Conservation (phyloP, 2,888 invertebrate species). For the Stratiomys singularior region DNA sequence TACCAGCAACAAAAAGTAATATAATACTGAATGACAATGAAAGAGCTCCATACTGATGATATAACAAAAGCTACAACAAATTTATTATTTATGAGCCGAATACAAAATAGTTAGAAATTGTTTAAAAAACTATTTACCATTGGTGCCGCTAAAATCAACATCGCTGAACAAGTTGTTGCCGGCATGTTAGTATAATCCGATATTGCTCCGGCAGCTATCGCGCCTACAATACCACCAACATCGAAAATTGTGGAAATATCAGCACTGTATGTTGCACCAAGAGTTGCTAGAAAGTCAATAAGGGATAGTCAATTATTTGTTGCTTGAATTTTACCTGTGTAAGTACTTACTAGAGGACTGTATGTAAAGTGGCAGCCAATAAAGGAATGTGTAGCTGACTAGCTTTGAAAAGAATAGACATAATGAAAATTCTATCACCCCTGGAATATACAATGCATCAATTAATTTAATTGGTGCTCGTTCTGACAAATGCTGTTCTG, state of each 20-base stretch:
- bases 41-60: slow-evolving; percentile 77
- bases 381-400: slow-evolving; percentile 96
- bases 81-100: slow-evolving; percentile 46
- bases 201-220: slow-evolving; percentile 85
- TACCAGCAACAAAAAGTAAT: slow-evolving; percentile 79
- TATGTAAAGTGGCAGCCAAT: slow-evolving; percentile 95
- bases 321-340: no score
- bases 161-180: slow-evolving; percentile 85
- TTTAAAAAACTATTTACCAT: no score
- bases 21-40: slow-evolving; percentile 72
- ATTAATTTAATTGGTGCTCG: slow-evolving; percentile 59
- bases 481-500: slow-evolving; percentile 48
- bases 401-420: slow-evolving; percentile 96
- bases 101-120: no score
- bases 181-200: slow-evolving; percentile 87
- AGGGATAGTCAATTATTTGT: neutral
- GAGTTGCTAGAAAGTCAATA: slow-evolving; percentile 67
- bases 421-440: slow-evolving; percentile 92
- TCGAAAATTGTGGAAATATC: slow-evolving; percentile 85
- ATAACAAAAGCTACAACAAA: slow-evolving; percentile 77
- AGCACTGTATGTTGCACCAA: slow-evolving; percentile 76
- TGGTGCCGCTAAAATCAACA: slow-evolving; percentile 84
- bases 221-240: slow-evolving; percentile 91
- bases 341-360: slow-evolving; percentile 79
- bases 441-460: slow-evolving; percentile 84